Evolutionary conservation across 2,113 vertebrate genomes (phyloP).

Genomic region (human (Homo sapiens)): GRCh38 chr3:174460501-174461000

Average conservation of each 20-base stretch:
- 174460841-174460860: neutral
- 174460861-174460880: neutral
- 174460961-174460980: neutral
- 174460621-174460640: neutral
- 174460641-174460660: neutral
- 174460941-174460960: neutral
- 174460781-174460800: neutral
- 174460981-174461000: neutral
- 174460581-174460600: neutral
- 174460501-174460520: neutral
- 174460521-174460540: neutral
- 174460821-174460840: neutral
- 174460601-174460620: neutral
- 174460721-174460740: neutral
- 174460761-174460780: neutral
- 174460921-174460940: neutral
- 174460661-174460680: neutral
- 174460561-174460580: neutral
- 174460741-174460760: neutral
- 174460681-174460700: neutral
- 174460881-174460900: neutral
- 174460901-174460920: neutral
- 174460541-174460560: neutral
- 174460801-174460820: neutral
- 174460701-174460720: neutral